A percentile compares a stretch with the other conserved stretches of the same genome.
Evolutionary conservation across 1,140 invertebrate species (phyloP).

Genomic region (Diabrotica undecimpunctata): DNA sequence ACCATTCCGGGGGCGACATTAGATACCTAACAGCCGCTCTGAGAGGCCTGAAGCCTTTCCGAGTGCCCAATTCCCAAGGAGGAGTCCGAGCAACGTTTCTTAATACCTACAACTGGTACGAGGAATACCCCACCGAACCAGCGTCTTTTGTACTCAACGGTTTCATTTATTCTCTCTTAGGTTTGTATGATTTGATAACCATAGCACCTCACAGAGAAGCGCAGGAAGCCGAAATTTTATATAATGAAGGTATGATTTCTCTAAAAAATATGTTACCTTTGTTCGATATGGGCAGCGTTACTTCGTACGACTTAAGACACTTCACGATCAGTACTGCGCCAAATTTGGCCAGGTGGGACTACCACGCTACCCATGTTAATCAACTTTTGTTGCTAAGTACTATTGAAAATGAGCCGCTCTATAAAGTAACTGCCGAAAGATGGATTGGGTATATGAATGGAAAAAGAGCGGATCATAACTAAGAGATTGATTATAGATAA

Average conservation of each 20-base stretch:
- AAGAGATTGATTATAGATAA: constrained; percentile 35
- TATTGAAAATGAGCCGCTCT: constrained; percentile 80
- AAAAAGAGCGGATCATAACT: constrained; percentile 90
- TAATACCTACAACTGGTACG: constrained; percentile 83
- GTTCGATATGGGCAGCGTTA: constrained; percentile 93
- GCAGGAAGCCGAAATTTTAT: constrained; percentile 70
- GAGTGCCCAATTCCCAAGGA: constrained; percentile 63
- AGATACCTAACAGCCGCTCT: constrained; percentile 78
- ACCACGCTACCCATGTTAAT: constrained; percentile 97
- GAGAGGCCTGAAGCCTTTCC: constrained; percentile 77
- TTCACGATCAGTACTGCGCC: constrained; percentile 84
- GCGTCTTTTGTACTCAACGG: constrained; percentile 96
- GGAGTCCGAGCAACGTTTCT: constrained; percentile 79
- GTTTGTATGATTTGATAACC: constrained; percentile 87
- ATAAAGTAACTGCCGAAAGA: constrained; percentile 80
- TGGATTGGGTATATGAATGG: constrained; percentile 97
- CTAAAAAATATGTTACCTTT: constrained; percentile 86
- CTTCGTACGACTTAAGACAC: constrained; percentile 95
- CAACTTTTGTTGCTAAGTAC: constrained; percentile 87
- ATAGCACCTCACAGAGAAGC: constrained; percentile 59
- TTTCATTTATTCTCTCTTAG: constrained; percentile 96
- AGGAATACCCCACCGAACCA: constrained; percentile 96
- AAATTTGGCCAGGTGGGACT: constrained; percentile 93
- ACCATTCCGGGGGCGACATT: constrained; percentile 70
- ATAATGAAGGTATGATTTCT: constrained; percentile 81